Evolutionary conservation across 1,140 invertebrate species (phyloP).

Genomic region (Phocides pigmalion): DNA sequence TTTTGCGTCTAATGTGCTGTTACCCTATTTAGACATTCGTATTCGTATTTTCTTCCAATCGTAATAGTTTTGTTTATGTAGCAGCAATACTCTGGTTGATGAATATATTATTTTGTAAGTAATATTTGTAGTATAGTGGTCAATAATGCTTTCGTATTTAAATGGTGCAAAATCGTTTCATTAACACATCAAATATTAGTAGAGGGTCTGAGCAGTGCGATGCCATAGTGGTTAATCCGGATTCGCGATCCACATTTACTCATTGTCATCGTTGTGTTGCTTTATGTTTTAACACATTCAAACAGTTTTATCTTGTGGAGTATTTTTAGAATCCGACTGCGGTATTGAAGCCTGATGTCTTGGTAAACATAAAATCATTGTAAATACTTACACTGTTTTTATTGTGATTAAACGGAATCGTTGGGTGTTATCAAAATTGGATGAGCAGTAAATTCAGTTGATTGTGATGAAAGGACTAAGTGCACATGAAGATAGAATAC

Average conservation of each 20-base stretch:
- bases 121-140: constrained; percentile 13
- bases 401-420: constrained; percentile 60
- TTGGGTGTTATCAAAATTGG: constrained; percentile 48
- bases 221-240: constrained; percentile 51
- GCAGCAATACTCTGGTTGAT: constrained; percentile 10
- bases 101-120: constrained; percentile 28
- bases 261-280: constrained; percentile 77
- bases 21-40: constrained; percentile 16
- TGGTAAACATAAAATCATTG: constrained; percentile 68
- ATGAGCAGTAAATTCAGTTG: constrained; percentile 44
- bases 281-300: constrained; percentile 76
- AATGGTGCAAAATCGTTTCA: too few species aligned
- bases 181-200: constrained; percentile 29
- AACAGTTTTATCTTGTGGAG: constrained; percentile 78
- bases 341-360: constrained; percentile 69
- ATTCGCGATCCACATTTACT: constrained; percentile 71
- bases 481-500: constrained; percentile 59
- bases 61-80: constrained; percentile 19
- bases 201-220: constrained; percentile 28
- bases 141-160: too few species aligned
- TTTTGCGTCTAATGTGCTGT: constrained; percentile 4
- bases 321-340: constrained; percentile 80
- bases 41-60: background rate
- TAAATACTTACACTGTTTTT: constrained; percentile 61
- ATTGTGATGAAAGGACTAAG: constrained; percentile 64